Conservation (phyloP, 35 echinoderm and acorn worm genomes). For the Nesometra sesokonis region DNA sequence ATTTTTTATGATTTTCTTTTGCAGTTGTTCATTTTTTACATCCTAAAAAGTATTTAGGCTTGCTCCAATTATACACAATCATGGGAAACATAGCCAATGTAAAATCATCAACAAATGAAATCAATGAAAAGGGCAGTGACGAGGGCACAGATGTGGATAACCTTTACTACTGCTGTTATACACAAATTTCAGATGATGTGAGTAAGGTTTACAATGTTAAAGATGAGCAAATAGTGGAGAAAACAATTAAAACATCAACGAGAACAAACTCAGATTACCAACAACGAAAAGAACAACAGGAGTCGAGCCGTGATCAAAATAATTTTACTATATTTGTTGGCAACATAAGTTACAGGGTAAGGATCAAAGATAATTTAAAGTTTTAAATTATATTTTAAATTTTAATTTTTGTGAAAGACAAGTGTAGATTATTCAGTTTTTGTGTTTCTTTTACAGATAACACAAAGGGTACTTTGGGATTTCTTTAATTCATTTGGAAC, state of each 20-base stretch:
- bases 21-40: no score
- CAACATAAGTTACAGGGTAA: neutral
- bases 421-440: no score
- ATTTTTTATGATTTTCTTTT: no score
- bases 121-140: neutral
- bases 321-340: neutral
- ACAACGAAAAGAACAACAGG: neutral
- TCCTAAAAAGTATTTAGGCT: no score
- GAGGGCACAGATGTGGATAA: neutral
- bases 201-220: neutral
- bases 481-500: neutral
- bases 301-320: neutral
- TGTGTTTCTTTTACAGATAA: neutral
- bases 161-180: neutral
- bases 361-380: no score
- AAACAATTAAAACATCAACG: neutral
- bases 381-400: no score
- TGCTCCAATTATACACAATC: no score
- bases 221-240: neutral
- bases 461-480: neutral
- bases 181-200: neutral
- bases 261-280: neutral
- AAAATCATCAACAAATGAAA: neutral
- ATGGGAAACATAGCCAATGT: neutral
- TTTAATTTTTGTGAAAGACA: no score